A percentile compares a stretch with the other conserved stretches of the same genome.
phyloP scores from a whole-genome alignment of 2,888 invertebrate species.

The Archips crataeganus region DNA sequence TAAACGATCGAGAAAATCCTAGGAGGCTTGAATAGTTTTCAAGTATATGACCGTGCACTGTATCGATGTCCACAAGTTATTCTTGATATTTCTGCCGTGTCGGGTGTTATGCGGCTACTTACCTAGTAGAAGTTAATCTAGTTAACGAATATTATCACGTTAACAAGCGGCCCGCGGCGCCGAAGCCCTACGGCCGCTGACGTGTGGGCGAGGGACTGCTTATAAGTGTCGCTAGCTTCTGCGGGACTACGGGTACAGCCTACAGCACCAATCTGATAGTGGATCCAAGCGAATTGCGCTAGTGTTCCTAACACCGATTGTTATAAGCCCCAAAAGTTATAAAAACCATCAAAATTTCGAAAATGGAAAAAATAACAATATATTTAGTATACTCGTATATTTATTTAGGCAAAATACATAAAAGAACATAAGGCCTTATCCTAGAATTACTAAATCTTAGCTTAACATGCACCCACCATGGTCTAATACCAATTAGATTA shows the following conservation, averaged over 20 bases:
- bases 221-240: slow-evolving; percentile 59
- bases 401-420: too few species aligned
- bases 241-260: neutral
- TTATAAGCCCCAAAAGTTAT: neutral
- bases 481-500: too few species aligned
- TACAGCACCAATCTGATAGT: slow-evolving; percentile 15
- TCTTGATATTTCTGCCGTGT: neutral
- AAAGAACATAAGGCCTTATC: too few species aligned
- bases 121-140: slow-evolving; percentile 65
- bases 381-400: too few species aligned
- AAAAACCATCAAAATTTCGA: too few species aligned
- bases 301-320: neutral
- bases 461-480: too few species aligned
- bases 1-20: too few species aligned
- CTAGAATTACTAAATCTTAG: too few species aligned
- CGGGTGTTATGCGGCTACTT: slow-evolving; percentile 23
- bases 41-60: neutral
- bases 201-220: slow-evolving; percentile 61
- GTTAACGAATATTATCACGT: slow-evolving; percentile 75
- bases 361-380: too few species aligned
- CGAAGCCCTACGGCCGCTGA: slow-evolving; percentile 62
- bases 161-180: slow-evolving; percentile 54
- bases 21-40: too few species aligned
- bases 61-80: neutral
- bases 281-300: slow-evolving; percentile 6